Conservation (phyloP, 2,797 vertebrate genomes). For the Rhabdomys pumilio region DNA sequence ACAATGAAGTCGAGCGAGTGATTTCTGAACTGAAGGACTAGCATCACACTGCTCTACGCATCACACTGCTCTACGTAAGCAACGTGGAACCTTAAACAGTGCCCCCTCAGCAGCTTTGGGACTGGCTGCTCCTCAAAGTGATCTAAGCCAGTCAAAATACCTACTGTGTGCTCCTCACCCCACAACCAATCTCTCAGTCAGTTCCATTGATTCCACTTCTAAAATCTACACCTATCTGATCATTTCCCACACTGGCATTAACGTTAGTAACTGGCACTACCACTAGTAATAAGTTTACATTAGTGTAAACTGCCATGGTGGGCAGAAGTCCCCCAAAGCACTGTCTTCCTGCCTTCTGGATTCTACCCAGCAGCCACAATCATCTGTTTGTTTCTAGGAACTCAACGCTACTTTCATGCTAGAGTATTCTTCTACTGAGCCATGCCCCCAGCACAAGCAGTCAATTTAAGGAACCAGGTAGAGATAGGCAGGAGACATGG, state of each 20-base stretch:
- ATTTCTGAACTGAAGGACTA: slow-evolving; percentile 28
- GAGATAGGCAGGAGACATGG: neutral
- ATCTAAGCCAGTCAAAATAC: slow-evolving; percentile 22
- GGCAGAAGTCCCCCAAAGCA: slow-evolving; percentile 18
- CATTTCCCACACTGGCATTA: neutral
- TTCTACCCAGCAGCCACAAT: neutral
- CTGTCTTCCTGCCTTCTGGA: neutral
- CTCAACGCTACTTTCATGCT: neutral
- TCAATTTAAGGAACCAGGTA: neutral
- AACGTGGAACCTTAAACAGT: neutral
- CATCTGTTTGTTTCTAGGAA: neutral
- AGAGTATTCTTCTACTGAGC: neutral
- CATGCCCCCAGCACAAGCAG: neutral
- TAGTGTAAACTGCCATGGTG: neutral
- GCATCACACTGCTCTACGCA: neutral
- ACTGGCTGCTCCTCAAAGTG: neutral
- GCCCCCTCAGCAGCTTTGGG: neutral
- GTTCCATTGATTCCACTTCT: neutral
- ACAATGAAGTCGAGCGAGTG: slow-evolving; percentile 3
- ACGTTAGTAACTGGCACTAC: neutral
- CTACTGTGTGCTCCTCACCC: neutral
- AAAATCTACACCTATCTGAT: slow-evolving; percentile 40
- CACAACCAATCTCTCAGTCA: neutral
- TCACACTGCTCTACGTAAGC: neutral
- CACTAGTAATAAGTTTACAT: neutral